A percentile compares a stretch with the other conserved stretches of the same genome.
phyloP scores from a whole-genome alignment of 2,888 invertebrate genomes.

The Halictus quadricinctus region DNA sequence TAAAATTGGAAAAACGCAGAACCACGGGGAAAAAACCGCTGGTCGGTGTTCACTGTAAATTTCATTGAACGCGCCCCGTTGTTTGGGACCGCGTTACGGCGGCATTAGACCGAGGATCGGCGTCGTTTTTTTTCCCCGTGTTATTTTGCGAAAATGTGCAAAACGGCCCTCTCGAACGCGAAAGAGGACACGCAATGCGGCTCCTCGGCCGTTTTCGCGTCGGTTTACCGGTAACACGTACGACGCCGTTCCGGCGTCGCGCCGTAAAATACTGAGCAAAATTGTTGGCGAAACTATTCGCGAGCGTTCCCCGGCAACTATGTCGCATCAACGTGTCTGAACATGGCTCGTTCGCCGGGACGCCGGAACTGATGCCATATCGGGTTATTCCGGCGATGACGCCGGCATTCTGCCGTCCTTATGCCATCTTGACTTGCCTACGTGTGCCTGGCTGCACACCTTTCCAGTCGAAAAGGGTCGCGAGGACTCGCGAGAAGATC shows the following conservation, averaged over 20 bases:
- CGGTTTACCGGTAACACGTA: conserved; percentile 36
- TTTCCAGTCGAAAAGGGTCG: not conserved
- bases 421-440: conserved; percentile 26
- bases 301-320: conserved; percentile 73
- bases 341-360: not conserved
- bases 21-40: not conserved
- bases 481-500: not conserved
- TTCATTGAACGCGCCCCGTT: not conserved
- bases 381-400: conserved; percentile 48
- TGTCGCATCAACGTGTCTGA: conserved; percentile 64
- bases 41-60: not conserved
- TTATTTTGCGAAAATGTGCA: not conserved
- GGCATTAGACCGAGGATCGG: not conserved
- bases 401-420: conserved; percentile 35
- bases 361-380: conserved; percentile 20
- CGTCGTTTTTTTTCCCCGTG: not conserved
- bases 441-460: not conserved
- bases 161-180: conserved; percentile 29
- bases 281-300: conserved; percentile 77
- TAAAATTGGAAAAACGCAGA: not conserved
- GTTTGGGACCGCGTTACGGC: not conserved
- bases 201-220: conserved; percentile 25
- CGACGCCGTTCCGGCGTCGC: conserved; percentile 43
- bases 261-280: conserved; percentile 70
- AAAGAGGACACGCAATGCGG: conserved; percentile 52